Conservation (phyloP, 2,797 vertebrate species). For the Phylloscopus collybita region DNA sequence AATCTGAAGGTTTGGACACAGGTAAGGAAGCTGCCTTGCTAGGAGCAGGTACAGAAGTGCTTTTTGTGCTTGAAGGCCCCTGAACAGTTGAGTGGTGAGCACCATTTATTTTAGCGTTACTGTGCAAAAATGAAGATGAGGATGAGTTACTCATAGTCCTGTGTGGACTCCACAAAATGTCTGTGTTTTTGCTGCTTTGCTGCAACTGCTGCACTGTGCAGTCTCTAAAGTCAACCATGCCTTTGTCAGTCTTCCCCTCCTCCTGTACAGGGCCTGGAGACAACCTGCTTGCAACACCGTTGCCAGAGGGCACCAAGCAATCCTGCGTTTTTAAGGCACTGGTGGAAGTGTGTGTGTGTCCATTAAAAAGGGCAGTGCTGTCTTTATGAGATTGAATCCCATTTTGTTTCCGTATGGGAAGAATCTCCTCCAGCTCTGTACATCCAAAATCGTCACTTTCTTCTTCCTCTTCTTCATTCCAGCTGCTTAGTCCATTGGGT, state of each 20-base stretch:
- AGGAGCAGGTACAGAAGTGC: constrained; percentile 76
- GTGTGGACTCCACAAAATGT: constrained; percentile 65
- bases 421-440: constrained; percentile 68
- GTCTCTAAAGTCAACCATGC: constrained; percentile 74
- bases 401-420: constrained; percentile 71
- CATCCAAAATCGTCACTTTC: constrained; percentile 50
- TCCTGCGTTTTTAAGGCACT: constrained; percentile 96
- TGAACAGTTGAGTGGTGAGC: constrained; percentile 81
- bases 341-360: constrained; percentile 84
- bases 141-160: constrained; percentile 75
- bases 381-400: constrained; percentile 76
- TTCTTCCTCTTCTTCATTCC: constrained; percentile 76
- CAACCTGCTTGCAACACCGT: constrained; percentile 69
- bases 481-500: constrained; percentile 75
- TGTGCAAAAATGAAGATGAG: constrained; percentile 80
- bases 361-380: constrained; percentile 83
- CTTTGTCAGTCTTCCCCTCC: constrained; percentile 70
- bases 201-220: constrained; percentile 68
- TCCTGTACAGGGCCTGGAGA: constrained; percentile 67
- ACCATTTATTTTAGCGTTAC: constrained; percentile 79
- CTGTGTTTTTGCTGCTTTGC: constrained; percentile 70
- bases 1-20: constrained; percentile 76
- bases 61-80: constrained; percentile 85
- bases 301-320: constrained; percentile 71
- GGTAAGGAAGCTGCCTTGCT: constrained; percentile 72